Evolutionary conservation across 92 coral and sea anemone species (phyloP).

Genomic region (Phymanthus crucifer): DNA sequence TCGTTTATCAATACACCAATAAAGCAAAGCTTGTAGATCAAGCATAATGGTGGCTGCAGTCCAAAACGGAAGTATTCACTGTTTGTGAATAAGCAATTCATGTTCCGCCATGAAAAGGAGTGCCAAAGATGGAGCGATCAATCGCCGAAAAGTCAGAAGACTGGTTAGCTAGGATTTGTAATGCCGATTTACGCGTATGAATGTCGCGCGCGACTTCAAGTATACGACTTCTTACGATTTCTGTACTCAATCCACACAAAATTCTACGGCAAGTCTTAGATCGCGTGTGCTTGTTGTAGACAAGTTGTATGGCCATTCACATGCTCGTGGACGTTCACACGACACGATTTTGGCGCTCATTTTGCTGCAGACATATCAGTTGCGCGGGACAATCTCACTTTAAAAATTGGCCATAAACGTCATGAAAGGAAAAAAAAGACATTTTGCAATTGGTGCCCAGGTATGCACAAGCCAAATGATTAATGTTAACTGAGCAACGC

Average conservation of each 20-base stretch:
- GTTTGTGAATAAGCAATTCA: neutral
- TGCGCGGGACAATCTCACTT: too few relatives aligned
- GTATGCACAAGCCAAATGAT: neutral
- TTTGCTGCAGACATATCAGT: too few relatives aligned
- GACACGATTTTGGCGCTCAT: too few relatives aligned
- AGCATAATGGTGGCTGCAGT: neutral
- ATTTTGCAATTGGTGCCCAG: neutral
- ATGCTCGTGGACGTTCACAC: too few relatives aligned
- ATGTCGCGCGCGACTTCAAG: too few relatives aligned
- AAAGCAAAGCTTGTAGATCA: neutral
- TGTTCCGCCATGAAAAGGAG: neutral
- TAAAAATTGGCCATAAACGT: neutral
- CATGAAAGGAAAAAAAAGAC: neutral
- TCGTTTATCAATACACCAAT: neutral
- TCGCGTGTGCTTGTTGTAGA: too few relatives aligned
- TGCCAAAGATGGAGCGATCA: neutral
- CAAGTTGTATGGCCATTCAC: too few relatives aligned
- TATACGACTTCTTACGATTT: too few relatives aligned
- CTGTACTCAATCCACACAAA: too few relatives aligned
- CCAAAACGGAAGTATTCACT: slow-evolving; percentile 2
- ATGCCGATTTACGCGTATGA: too few relatives aligned
- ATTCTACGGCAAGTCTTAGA: too few relatives aligned
- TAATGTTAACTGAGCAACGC: neutral
- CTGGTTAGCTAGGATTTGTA: neutral
- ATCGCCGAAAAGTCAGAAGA: neutral